Percentiles rank a stretch among this genome's conserved stretches.
These are phyloP conservation scores for Metopolophium dirhodum DNA, from an alignment of 1,140 invertebrate genomes.

Conservation along the genomic window DNA sequence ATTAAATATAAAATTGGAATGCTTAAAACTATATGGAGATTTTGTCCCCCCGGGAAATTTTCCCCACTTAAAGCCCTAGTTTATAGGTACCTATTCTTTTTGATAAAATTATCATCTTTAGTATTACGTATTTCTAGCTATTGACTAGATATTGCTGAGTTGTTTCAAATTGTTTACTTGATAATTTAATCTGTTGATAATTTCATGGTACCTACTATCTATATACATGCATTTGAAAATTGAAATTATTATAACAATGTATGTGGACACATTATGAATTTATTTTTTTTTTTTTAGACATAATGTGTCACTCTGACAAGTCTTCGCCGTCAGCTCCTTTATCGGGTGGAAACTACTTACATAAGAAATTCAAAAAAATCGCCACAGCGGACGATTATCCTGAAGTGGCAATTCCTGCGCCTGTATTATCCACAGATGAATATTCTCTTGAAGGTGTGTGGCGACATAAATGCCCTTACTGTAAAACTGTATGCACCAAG, in stretches of 20 bases:
- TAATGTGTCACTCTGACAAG: conserved; percentile 45
- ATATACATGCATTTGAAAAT: not conserved
- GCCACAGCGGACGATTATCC: conserved; percentile 64
- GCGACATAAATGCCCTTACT: conserved; percentile 84
- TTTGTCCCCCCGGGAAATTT: too few species aligned
- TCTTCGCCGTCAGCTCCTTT: conserved; percentile 66
- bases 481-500: conserved; percentile 86
- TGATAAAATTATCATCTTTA: not conserved
- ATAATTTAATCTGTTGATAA: not conserved
- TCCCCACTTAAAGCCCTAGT: too few species aligned
- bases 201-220: not conserved
- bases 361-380: conserved; percentile 91
- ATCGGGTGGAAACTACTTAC: conserved; percentile 77
- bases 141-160: not conserved
- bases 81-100: too few species aligned
- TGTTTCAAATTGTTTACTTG: not conserved
- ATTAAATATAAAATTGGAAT: too few species aligned
- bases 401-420: not conserved
- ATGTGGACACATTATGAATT: not conserved
- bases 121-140: not conserved
- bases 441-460: conserved; percentile 61
- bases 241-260: not conserved
- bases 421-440: conserved; percentile 26
- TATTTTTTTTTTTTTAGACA: conserved; percentile 22
- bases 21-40: too few species aligned